These are phyloP conservation scores for Scelioninae gen. 2 DNA, from an alignment of 2,888 invertebrate genomes.

Conservation along the genomic window DNA sequence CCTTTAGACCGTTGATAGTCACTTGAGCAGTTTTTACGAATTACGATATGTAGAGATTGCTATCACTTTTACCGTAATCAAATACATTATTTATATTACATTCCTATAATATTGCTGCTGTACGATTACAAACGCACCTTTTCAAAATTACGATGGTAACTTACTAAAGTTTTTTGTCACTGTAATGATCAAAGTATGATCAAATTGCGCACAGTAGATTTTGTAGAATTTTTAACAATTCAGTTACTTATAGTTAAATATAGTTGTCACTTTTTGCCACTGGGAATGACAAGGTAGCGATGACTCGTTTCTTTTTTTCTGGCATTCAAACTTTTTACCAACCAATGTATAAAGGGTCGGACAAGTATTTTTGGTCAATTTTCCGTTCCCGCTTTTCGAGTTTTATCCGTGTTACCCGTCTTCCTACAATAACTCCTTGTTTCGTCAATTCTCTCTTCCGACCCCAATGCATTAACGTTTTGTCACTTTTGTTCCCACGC, in stretches of 20 bases:
- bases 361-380: neutral
- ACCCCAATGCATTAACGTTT: constrained; percentile 16
- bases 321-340: too few relatives aligned
- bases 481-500: too few relatives aligned
- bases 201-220: constrained; percentile 29
- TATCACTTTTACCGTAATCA: constrained; percentile 6
- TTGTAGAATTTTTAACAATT: constrained; percentile 11
- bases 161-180: too few relatives aligned
- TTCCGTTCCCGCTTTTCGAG: constrained; percentile 11
- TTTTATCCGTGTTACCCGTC: constrained; percentile 20
- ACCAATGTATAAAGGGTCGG: too few relatives aligned
- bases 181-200: constrained; percentile 1
- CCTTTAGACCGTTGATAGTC: constrained; percentile 51
- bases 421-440: constrained; percentile 29
- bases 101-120: too few relatives aligned
- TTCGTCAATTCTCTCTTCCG: constrained; percentile 2
- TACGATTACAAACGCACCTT: too few relatives aligned
- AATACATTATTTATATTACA: too few relatives aligned
- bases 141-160: too few relatives aligned
- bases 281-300: neutral
- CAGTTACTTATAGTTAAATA: too few relatives aligned
- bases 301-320: too few relatives aligned
- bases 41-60: constrained; percentile 7
- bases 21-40: constrained; percentile 20
- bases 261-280: constrained; percentile 3